Evolutionary conservation across 2,113 vertebrate species (phyloP), one percentile per base, ranked within the genome.

Genomic region (Indicator maculatus): DNA sequence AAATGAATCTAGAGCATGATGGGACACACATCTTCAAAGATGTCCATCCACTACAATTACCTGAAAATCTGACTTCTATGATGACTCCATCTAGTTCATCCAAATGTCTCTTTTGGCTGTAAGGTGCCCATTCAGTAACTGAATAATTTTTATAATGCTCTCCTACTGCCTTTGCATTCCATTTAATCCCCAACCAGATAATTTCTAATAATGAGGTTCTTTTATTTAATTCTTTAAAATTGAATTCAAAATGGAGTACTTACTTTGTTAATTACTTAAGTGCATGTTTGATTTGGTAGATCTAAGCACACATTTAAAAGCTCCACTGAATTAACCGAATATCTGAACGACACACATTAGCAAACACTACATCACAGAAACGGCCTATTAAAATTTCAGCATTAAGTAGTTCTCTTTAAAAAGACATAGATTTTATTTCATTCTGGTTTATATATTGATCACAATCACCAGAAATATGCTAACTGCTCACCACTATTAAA

Each of bases 351-450:
- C 65, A 83, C 58, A 78, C 66, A 83, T 84, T 91, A 91, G 94
- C 73, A 82, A 94, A 91, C 52, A 55, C 69, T 91, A 78, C 59
- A 93, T 86, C 88, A 90, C 73, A 88, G 73, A 93, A 94, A 93
- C 52, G 16, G 82, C 45, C 86, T 84, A 92, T 95, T 88, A 93
- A 81, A 95, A 93, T 93, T 93, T 95, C 94, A 90, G 67, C 72
- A 83, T 90, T 93, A 89, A 95, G 83, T 36, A 95, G 86, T 75
- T 74, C 73, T 90, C 73, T 90, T 95, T 92, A 92, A 93, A 95
- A 94, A 93, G 95, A 95, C 50, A 92, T 85, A 91, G 88, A 94
- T 95, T 93, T 88, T 90, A 71, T 88, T 80, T 93, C 93, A 94
- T 50, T 47, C 47, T 55, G n/a, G 53, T 91, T 95, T 91, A 88